These are phyloP conservation scores for Macroglossus sobrinus DNA, from an alignment of 2,113 vertebrate species.

Conservation along the genomic window DNA sequence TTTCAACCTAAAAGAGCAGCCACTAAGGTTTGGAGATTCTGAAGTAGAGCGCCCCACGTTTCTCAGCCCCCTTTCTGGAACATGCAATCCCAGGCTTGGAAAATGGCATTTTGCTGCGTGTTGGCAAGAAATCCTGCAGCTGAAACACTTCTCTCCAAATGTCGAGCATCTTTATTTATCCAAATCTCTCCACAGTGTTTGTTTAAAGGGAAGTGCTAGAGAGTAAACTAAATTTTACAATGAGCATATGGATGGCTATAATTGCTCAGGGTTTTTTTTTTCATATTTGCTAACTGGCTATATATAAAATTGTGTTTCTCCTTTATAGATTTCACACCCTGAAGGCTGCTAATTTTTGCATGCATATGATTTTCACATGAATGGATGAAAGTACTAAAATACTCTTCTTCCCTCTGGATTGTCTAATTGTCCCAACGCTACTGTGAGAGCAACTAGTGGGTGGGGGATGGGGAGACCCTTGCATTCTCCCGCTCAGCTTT, in stretches of 20 bases:
- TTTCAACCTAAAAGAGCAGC: conserved; percentile 69
- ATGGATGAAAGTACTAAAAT: conserved; percentile 71
- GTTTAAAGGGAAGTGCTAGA: conserved; percentile 74
- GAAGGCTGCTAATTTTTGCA: conserved; percentile 76
- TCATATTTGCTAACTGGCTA: conserved; percentile 75
- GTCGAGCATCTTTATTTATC: conserved; percentile 79
- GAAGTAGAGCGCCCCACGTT: conserved; percentile 14
- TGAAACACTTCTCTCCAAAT: conserved; percentile 72
- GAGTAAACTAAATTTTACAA: conserved; percentile 76
- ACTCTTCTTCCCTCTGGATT: conserved; percentile 47
- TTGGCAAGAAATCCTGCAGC: conserved; percentile 75
- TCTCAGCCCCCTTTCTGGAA: conserved; percentile 63
- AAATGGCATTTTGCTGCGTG: conserved; percentile 69
- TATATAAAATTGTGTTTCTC: conserved; percentile 78
- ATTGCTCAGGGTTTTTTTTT: conserved; percentile 65
- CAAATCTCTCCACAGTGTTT: conserved; percentile 77
- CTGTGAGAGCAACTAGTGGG: not conserved
- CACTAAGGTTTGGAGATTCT: conserved; percentile 7
- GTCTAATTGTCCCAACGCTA: conserved; percentile 20
- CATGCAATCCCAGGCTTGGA: conserved; percentile 50
- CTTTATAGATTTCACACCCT: conserved; percentile 75
- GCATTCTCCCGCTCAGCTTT: not conserved
- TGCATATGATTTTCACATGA: conserved; percentile 77
- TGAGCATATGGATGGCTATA: conserved; percentile 77
- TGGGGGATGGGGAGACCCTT: not conserved